Evolutionary conservation across 2,888 invertebrate genomes (phyloP), one percentile per base, ranked within the genome.

Genomic region (Agonopterix subpropinquella): DNA sequence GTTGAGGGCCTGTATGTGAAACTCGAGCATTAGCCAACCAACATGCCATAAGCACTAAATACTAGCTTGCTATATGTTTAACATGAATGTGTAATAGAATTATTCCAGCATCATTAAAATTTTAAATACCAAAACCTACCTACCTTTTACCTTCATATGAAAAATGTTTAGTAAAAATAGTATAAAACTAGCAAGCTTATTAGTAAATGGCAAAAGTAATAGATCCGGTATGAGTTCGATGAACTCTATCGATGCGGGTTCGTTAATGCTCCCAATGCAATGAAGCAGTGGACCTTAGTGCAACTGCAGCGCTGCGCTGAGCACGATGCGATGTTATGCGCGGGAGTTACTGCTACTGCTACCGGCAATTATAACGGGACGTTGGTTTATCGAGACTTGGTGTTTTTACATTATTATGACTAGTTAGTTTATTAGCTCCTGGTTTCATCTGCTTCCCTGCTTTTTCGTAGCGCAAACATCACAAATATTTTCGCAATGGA

Each of bases 261-360:
- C 72, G 75, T 75, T 78, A 75, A 73, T 73, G 70, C 73, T 73
- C 73, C 67, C 67, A 70, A 67, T 68, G 68, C 72, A 68, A 67
- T 67, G 43, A 28, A 35, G 41, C 49, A 47, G 35, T 44, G 56
- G 62, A 52, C 62, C 54, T 57, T 57, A 53, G 45, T 53, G 54
- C 50, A 54, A 53, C 45, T 42, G 42, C 36, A 11, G 36, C 15
- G 44, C 35, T 28, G 36, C 15, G 44, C 35, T 28, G 36, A 36
- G 44, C 46, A 37, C 9, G 39, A 9, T 7, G 39, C 39, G 15
- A 37, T 36, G 44, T n/a, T n/a, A n/a, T 11, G 11, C 10, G 36
- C 8, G 15, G 11, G 44, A 39, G 28, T 28, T 28, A 28, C 5
- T 28, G 28, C 28, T 28, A 28, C 28, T 28, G 28, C 28, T 28